Evolutionary conservation across 2,797 vertebrate species (phyloP).

Genomic region (Pangasius djambal): DNA sequence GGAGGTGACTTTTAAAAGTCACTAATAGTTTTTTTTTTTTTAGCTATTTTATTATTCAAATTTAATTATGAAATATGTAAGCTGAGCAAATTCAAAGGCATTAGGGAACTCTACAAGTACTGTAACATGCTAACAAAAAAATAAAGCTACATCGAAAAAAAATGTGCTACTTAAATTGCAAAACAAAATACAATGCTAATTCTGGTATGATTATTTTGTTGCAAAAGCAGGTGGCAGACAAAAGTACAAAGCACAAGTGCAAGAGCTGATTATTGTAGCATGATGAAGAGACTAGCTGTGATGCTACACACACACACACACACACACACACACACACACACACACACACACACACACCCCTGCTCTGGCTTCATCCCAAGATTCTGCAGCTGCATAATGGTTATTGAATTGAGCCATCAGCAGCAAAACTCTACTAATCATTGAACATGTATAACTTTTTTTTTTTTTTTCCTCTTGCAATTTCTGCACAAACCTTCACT

Average conservation of each 20-base stretch:
- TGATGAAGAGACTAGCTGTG: conserved; percentile 33
- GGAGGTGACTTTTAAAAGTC: conserved; percentile 59
- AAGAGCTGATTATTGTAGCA: conserved; percentile 21
- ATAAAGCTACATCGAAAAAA: background rate
- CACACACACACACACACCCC: conserved; percentile 29
- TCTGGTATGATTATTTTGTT: background rate
- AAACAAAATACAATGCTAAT: conserved; percentile 1
- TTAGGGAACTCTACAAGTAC: background rate
- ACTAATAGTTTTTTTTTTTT: conserved; percentile 34
- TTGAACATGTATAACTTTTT: background rate
- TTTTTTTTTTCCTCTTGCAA: background rate
- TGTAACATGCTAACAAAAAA: conserved; percentile 36
- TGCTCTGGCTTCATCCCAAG: conserved; percentile 31
- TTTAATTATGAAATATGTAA: background rate
- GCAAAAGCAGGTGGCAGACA: conserved; percentile 32
- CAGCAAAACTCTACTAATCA: conserved; percentile 18
- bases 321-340: conserved; percentile 33
- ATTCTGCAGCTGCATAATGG: conserved; percentile 33
- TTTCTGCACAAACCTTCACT: conserved; percentile 3
- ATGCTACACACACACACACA: conserved; percentile 1
- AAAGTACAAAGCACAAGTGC: background rate
- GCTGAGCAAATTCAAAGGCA: background rate
- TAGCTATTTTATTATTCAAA: conserved; percentile 26
- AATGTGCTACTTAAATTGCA: conserved; percentile 34
- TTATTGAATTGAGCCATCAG: conserved; percentile 1